A percentile compares a stretch with the other conserved stretches of the same genome.
These are phyloP conservation scores for Grantiella picta DNA, from an alignment of 2,113 vertebrate genomes.

Conservation along the genomic window DNA sequence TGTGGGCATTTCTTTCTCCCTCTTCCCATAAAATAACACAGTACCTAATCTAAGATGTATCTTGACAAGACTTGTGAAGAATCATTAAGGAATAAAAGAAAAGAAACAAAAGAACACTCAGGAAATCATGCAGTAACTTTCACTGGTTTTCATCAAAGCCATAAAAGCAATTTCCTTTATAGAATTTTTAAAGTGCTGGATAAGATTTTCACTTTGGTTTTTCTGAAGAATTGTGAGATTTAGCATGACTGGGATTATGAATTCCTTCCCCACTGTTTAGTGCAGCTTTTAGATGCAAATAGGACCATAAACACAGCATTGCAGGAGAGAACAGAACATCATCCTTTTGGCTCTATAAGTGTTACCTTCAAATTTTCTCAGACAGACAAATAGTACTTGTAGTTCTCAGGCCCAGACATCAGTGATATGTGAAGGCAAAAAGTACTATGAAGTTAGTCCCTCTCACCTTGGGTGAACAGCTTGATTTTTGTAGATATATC, in stretches of 20 bases:
- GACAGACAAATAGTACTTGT: not conserved
- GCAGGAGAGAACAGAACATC: not conserved
- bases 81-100: not conserved
- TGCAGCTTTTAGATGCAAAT: not conserved
- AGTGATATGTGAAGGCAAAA: not conserved
- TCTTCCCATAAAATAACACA: not conserved
- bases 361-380: not conserved
- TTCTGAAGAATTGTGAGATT: not conserved
- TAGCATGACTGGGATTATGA: not conserved
- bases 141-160: not conserved
- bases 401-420: not conserved
- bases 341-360: not conserved
- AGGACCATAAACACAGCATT: not conserved
- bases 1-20: not conserved
- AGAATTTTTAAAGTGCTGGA: not conserved
- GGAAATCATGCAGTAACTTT: not conserved
- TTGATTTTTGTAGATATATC: not conserved
- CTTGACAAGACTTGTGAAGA: not conserved
- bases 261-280: not conserved
- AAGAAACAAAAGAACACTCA: not conserved
- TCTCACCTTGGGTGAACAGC: not conserved
- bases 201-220: not conserved
- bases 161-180: not conserved
- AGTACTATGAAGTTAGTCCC: not conserved
- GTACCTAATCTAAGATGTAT: not conserved